phyloP scores from a whole-genome alignment of 2,113 vertebrate species.

The Collichthys lucidus region DNA sequence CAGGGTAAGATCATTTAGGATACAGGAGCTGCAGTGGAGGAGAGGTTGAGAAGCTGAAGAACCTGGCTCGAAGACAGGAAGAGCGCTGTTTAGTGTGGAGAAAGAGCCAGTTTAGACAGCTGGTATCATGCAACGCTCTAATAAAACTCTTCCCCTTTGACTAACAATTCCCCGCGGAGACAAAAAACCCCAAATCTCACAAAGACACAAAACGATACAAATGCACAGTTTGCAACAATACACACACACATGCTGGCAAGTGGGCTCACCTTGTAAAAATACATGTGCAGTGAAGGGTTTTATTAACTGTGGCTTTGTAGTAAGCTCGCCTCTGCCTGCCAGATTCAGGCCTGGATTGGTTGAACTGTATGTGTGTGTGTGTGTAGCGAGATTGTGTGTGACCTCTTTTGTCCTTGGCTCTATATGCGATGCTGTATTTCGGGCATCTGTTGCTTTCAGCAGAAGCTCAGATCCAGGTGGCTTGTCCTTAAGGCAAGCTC shows the following conservation, averaged over 20 bases:
- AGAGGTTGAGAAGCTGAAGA: constrained; percentile 24
- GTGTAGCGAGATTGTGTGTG: constrained; percentile 19
- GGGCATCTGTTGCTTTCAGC: constrained; percentile 70
- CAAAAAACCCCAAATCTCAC: constrained; percentile 30
- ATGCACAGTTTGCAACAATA: constrained; percentile 4
- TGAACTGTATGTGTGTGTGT: neutral
- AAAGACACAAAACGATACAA: constrained; percentile 11
- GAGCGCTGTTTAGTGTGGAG: constrained; percentile 21
- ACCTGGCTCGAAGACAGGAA: constrained; percentile 31
- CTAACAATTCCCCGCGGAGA: constrained; percentile 33
- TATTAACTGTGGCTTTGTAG: constrained; percentile 45
- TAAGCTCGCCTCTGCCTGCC: constrained; percentile 26
- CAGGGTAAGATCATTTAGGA: constrained; percentile 44
- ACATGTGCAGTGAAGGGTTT: constrained; percentile 43
- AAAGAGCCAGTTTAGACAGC: constrained; percentile 55
- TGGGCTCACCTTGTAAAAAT: constrained; percentile 56
- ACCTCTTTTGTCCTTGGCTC: constrained; percentile 60
- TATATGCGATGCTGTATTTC: constrained; percentile 67
- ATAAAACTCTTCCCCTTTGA: constrained; percentile 61
- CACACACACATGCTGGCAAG: neutral
- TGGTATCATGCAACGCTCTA: constrained; percentile 59
- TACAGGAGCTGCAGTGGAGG: constrained; percentile 23
- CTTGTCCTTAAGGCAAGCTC: constrained; percentile 44
- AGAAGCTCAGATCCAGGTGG: constrained; percentile 69
- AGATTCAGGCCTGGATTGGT: constrained; percentile 24